Evolutionary conservation across 92 coral and sea anemone species (phyloP).

Genomic region (Bergia sp.): DNA sequence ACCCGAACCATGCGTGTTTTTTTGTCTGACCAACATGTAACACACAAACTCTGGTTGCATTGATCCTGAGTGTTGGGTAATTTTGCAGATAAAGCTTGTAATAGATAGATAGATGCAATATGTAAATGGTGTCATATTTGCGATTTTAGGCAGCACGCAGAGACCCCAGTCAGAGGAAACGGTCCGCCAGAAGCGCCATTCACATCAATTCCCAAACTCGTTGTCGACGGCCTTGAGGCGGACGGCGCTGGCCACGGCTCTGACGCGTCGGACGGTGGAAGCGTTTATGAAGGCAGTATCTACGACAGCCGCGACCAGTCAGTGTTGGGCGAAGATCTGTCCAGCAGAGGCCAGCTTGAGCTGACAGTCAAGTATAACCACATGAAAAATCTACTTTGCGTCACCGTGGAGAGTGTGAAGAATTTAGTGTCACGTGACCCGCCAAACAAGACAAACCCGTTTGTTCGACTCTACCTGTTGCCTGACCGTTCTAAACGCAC

Average conservation of each 20-base stretch:
- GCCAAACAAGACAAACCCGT: slow-evolving; percentile 86
- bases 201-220: slow-evolving; percentile 63
- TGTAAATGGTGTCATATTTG: background rate
- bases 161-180: background rate
- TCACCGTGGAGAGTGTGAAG: slow-evolving; percentile 74
- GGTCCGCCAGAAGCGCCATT: slow-evolving; percentile 11
- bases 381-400: slow-evolving; percentile 72
- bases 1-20: too few species aligned
- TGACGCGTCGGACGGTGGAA: slow-evolving; percentile 67
- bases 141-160: slow-evolving; percentile 9
- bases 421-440: slow-evolving; percentile 79
- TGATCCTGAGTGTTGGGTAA: too few species aligned
- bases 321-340: slow-evolving; percentile 61
- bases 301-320: slow-evolving; percentile 71
- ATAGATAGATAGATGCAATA: too few species aligned
- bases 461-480: slow-evolving; percentile 91
- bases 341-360: slow-evolving; percentile 80
- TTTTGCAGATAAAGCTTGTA: too few species aligned
- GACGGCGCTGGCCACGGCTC: slow-evolving; percentile 58
- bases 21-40: too few species aligned
- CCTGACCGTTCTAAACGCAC: slow-evolving; percentile 96
- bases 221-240: slow-evolving; percentile 51
- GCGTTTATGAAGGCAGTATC: slow-evolving; percentile 83
- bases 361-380: slow-evolving; percentile 78
- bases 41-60: too few species aligned